Evolutionary conservation across 1,140 invertebrate genomes (phyloP).

Genomic region (Sycobia sp.): DNA sequence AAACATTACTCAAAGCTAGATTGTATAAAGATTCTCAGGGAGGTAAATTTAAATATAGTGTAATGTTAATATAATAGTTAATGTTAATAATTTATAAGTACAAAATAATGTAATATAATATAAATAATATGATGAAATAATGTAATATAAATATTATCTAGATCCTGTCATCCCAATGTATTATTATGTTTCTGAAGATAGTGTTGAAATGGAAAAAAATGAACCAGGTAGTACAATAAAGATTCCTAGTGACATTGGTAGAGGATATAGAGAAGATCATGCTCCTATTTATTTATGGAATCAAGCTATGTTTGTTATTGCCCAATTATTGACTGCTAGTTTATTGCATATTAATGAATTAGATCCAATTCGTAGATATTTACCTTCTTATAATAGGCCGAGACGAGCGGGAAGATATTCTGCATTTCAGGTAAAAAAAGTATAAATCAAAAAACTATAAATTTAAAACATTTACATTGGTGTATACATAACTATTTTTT

Average conservation of each 20-base stretch:
- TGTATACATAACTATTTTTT: too few species aligned
- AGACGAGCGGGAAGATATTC: slow-evolving; percentile 90
- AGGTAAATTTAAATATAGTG: slow-evolving; percentile 67
- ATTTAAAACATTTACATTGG: slow-evolving; percentile 2
- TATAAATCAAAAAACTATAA: slow-evolving; percentile 10
- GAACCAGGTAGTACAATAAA: slow-evolving; percentile 75
- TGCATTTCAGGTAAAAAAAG: slow-evolving; percentile 90
- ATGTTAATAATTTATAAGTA: too few species aligned
- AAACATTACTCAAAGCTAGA: slow-evolving; percentile 78
- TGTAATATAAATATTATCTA: slow-evolving; percentile 40
- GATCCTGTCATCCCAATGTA: slow-evolving; percentile 88
- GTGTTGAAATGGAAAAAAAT: slow-evolving; percentile 74
- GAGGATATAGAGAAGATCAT: slow-evolving; percentile 57
- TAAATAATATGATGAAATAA: too few species aligned
- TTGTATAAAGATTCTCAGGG: slow-evolving; percentile 79
- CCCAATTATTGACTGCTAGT: slow-evolving; percentile 86
- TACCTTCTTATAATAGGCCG: slow-evolving; percentile 94
- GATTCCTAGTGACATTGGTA: slow-evolving; percentile 66
- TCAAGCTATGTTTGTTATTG: slow-evolving; percentile 93
- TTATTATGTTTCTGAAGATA: slow-evolving; percentile 87
- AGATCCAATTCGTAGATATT: slow-evolving; percentile 92
- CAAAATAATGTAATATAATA: too few species aligned
- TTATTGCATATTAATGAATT: slow-evolving; percentile 93
- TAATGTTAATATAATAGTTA: too few species aligned
- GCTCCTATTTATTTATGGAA: slow-evolving; percentile 82